A percentile compares a stretch with the other conserved stretches of the same genome.
Conservation (phyloP, 2,797 vertebrate species). For the Linurgus olivaceus region DNA sequence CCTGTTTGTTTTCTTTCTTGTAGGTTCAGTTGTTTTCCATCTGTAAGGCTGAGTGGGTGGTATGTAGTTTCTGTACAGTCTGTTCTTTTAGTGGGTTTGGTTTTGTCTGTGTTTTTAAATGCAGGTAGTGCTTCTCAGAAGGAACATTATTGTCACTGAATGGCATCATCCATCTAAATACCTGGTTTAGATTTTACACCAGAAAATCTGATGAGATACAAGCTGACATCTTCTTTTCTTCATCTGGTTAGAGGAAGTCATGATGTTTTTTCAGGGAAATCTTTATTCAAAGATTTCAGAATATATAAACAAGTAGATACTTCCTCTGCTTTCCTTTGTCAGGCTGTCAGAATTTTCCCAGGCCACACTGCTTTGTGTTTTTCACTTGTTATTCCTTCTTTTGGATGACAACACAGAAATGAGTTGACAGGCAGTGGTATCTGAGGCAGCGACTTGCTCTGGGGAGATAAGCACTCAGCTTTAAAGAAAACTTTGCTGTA, state of each 20-base stretch:
- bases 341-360: constrained; percentile 16
- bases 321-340: constrained; percentile 11
- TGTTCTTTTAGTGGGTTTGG: constrained; percentile 12
- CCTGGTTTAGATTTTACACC: not conserved
- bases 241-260: not conserved
- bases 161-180: not conserved
- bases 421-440: constrained; percentile 1
- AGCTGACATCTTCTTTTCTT: constrained; percentile 17
- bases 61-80: not conserved
- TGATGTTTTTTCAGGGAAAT: not conserved
- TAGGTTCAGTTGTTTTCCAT: constrained; percentile 19
- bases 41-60: constrained; percentile 17
- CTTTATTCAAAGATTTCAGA: not conserved
- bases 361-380: not conserved
- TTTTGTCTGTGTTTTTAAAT: not conserved
- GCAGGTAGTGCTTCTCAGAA: not conserved
- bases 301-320: constrained; percentile 10
- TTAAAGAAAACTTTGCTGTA: not conserved
- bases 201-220: not conserved
- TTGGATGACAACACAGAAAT: not conserved
- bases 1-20: not conserved
- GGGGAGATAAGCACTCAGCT: not conserved
- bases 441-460: not conserved
- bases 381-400: constrained; percentile 33
- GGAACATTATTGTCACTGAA: not conserved